These are phyloP conservation scores for Thalassophryne amazonica DNA, from an alignment of 2,797 vertebrate genomes.

Conservation along the genomic window DNA sequence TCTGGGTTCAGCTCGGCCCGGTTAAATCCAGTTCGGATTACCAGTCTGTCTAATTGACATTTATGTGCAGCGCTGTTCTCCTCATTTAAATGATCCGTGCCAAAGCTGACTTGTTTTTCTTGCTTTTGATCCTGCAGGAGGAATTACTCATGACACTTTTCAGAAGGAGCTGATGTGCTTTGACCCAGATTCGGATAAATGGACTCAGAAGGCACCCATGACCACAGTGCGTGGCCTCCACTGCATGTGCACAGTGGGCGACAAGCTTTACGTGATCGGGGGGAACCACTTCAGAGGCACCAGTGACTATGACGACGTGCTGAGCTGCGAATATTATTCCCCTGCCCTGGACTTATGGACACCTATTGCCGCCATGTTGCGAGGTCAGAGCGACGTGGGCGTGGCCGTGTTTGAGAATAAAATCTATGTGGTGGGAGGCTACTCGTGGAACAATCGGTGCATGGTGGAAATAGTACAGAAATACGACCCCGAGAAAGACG, in stretches of 20 bases:
- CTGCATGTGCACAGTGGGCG: slow-evolving; percentile 98
- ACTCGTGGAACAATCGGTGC: slow-evolving; percentile 99
- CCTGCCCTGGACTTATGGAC: slow-evolving; percentile 96
- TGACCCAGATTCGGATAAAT: slow-evolving; percentile 96
- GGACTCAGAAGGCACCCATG: slow-evolving; percentile 97
- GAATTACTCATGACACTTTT: slow-evolving; percentile 98
- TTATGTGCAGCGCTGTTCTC: slow-evolving; percentile 15
- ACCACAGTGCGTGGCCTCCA: slow-evolving; percentile 95
- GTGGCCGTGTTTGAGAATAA: slow-evolving; percentile 97
- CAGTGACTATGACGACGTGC: slow-evolving; percentile 96
- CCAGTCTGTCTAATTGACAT: slow-evolving; percentile 18
- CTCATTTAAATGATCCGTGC: slow-evolving; percentile 1
- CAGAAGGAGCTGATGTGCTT: slow-evolving; percentile 99
- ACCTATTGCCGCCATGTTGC: slow-evolving; percentile 94
- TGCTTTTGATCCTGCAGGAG: slow-evolving; percentile 76
- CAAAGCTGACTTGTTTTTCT: slow-evolving; percentile 18
- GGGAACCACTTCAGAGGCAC: slow-evolving; percentile 98
- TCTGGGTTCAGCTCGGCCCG: slow-evolving; percentile 1
- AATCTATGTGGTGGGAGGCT: slow-evolving; percentile 98
- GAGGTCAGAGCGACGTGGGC: slow-evolving; percentile 96
- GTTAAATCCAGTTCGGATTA: slow-evolving; percentile 25
- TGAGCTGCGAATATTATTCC: slow-evolving; percentile 98
- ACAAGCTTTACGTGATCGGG: slow-evolving; percentile 96
- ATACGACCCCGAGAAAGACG: slow-evolving; percentile 96
- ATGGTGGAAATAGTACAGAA: slow-evolving; percentile 99